Conservation (phyloP, 2,888 invertebrate species). For the Scrobipalpa atriplicella region DNA sequence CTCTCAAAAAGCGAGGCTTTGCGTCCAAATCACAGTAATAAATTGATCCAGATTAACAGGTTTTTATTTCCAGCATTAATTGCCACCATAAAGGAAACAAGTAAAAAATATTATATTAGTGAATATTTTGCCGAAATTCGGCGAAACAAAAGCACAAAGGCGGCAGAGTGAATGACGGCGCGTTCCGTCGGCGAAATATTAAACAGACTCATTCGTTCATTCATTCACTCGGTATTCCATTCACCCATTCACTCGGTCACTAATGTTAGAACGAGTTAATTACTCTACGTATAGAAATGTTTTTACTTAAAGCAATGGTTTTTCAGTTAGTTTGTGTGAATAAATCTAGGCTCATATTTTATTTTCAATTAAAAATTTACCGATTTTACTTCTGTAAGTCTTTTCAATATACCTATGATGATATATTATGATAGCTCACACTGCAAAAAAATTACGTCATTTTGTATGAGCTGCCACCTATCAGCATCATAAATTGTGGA, state of each 20-base stretch:
- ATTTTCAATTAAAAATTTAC: too few relatives aligned
- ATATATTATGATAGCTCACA: too few relatives aligned
- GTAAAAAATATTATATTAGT: slow-evolving; percentile 25
- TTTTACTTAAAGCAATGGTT: neutral
- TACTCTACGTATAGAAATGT: slow-evolving; percentile 6
- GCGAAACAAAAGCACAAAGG: slow-evolving; percentile 31
- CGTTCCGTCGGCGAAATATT: slow-evolving; percentile 28
- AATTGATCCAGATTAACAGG: slow-evolving; percentile 27
- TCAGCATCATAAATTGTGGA: too few relatives aligned
- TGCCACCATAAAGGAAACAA: slow-evolving; percentile 28
- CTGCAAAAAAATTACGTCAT: too few relatives aligned
- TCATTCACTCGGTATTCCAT: slow-evolving; percentile 15
- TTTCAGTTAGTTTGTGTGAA: neutral
- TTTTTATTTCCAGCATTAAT: slow-evolving; percentile 28
- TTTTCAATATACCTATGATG: too few relatives aligned
- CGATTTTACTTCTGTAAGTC: too few relatives aligned
- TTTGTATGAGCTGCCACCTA: too few relatives aligned
- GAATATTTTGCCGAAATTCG: slow-evolving; percentile 25
- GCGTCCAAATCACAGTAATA: slow-evolving; percentile 23
- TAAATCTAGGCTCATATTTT: neutral
- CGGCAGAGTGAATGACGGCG: slow-evolving; percentile 26
- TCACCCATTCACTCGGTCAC: neutral
- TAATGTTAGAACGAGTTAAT: slow-evolving; percentile 12
- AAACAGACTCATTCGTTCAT: slow-evolving; percentile 30
- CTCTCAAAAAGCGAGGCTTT: neutral